phyloP scores from a whole-genome alignment of 2,113 vertebrate species.

The Myrmecobius fasciatus region DNA sequence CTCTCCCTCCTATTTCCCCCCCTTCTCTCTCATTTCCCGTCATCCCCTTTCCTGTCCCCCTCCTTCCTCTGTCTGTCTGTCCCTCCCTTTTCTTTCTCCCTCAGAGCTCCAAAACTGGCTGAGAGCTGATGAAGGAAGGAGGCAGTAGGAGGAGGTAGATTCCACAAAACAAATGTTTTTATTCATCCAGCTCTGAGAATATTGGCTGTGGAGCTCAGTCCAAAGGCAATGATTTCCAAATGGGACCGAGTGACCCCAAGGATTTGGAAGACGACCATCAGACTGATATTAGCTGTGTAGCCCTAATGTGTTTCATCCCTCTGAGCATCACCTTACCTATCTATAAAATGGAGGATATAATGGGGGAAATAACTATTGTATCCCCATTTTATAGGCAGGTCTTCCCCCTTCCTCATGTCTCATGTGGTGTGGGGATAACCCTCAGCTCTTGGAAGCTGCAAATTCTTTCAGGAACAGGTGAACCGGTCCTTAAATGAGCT shows the following conservation, averaged over 20 bases:
- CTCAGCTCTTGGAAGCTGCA: background rate
- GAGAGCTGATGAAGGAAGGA: background rate
- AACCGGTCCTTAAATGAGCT: background rate
- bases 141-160: background rate
- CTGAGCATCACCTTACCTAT: background rate
- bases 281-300: background rate
- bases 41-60: background rate
- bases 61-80: too few species aligned
- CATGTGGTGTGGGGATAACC: background rate
- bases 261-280: background rate
- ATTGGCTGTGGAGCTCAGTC: background rate
- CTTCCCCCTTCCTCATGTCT: background rate
- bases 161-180: conserved; percentile 60
- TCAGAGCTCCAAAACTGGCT: background rate
- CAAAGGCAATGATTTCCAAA: too few species aligned
- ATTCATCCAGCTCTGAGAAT: conserved; percentile 47
- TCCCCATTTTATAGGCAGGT: background rate
- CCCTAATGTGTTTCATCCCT: background rate
- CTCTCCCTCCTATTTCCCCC: too few species aligned
- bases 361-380: background rate
- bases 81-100: background rate
- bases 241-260: background rate
- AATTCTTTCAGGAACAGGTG: background rate
- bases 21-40: background rate
- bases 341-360: background rate